phyloP scores from a whole-genome alignment of 1,140 invertebrate species.

The Pseudomyrmex concolor region DNA sequence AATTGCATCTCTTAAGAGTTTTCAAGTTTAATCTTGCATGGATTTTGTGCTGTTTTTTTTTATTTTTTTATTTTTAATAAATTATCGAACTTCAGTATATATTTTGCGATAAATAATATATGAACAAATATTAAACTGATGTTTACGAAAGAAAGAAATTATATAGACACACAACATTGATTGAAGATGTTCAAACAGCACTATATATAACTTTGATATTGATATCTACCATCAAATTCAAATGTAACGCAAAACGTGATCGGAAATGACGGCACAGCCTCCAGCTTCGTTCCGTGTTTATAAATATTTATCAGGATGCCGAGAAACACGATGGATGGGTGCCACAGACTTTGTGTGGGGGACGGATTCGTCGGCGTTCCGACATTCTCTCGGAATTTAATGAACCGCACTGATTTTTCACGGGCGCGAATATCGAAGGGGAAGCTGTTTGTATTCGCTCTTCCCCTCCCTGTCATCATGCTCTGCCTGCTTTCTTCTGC shows the following conservation, averaged over 20 bases:
- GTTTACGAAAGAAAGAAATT: not conserved
- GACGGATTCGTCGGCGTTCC: slow-evolving; percentile 53
- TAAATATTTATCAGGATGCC: slow-evolving; percentile 79
- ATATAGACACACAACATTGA: not conserved
- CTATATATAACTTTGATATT: not conserved
- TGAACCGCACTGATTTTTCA: slow-evolving; percentile 83
- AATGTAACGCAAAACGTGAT: slow-evolving; percentile 3
- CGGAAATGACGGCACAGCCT: slow-evolving; percentile 58
- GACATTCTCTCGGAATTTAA: slow-evolving; percentile 81
- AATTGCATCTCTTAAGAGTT: slow-evolving; percentile 52
- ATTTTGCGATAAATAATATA: not conserved
- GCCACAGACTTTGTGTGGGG: slow-evolving; percentile 14
- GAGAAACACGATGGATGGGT: slow-evolving; percentile 54
- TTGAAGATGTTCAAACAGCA: not conserved
- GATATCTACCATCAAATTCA: slow-evolving; percentile 9
- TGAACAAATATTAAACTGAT: not conserved
- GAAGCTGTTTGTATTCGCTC: slow-evolving; percentile 77
- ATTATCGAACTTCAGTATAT: not conserved
- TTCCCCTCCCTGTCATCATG: slow-evolving; percentile 25
- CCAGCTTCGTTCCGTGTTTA: slow-evolving; percentile 73
- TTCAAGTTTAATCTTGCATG: slow-evolving; percentile 49
- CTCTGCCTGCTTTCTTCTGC: slow-evolving; percentile 8
- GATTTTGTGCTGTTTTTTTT: not conserved
- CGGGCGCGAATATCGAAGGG: slow-evolving; percentile 68
- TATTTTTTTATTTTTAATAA: not conserved